Evolutionary conservation across 2,113 vertebrate genomes (phyloP), one percentile per base, ranked within the genome.

Genomic region (Podiceps cristatus): DNA sequence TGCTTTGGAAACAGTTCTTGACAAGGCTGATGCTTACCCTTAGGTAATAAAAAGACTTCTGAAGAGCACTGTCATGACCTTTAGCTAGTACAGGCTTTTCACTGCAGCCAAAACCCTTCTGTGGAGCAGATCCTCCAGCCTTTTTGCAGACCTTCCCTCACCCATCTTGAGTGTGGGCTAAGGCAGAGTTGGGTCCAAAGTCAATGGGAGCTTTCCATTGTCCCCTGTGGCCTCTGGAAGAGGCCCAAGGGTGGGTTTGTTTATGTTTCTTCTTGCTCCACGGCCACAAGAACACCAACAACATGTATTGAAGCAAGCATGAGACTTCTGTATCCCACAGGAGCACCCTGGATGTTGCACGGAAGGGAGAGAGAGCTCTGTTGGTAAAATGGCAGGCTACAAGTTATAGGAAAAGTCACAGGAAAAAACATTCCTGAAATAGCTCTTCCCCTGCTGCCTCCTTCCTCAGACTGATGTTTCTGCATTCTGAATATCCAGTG

Each of bases 401-500:
- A 67, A 40, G 55, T 47, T 86, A n/a, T 5, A 75, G 35, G 49
- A 83, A 47, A 9, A 40, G 18, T 69, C 4, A 3, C 35, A 31
- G 27, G 20, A 56, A 89, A 89, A 95, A 79, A 13, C 14, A 35
- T 62, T 68, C 67, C 58, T 82, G 67, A 90, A 92, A 69, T 22
- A 86, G 13, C 35, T 89, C 40, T 83, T 45, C 4, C 35, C 4
- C 28, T 63, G 31, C 27, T 1, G 0, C 33, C 13, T 93, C 33
- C 20, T 91, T 88, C 63, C 44, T 62, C 71, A 77, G 60, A 50
- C 87, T 87, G 71, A 90, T 10, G 42, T 84, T 86, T 82, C 49
- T 84, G 2, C 9, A 7, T 67, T 90, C 60, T 96, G 89, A 93
- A 91, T 87, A 90, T 88, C 49, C 90, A 91, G 66, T 45, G 68